Evolutionary conservation across 2,888 invertebrate species (phyloP).

Genomic region (Trissoscelio sp.): DNA sequence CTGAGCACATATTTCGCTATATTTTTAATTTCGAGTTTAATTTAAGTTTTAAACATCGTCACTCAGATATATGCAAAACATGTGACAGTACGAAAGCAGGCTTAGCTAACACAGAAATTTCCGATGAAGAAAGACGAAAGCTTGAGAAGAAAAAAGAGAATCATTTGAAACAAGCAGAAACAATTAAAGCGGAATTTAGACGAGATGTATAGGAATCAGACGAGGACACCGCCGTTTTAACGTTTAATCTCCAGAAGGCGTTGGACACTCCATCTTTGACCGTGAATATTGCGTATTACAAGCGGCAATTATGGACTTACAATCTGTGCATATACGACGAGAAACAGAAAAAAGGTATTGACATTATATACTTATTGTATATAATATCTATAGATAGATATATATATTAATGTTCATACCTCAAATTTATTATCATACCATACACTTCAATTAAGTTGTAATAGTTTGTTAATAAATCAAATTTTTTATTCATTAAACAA

Average conservation of each 20-base stretch:
- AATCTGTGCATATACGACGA: constrained; percentile 25
- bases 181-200: too few species aligned
- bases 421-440: too few species aligned
- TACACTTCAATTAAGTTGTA: too few species aligned
- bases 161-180: too few species aligned
- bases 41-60: constrained; percentile 41
- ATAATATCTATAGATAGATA: too few species aligned
- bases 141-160: not conserved
- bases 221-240: constrained; percentile 11
- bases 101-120: not conserved
- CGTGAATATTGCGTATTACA: constrained; percentile 17
- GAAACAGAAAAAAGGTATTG: constrained; percentile 11
- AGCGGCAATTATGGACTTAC: constrained; percentile 21
- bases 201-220: too few species aligned
- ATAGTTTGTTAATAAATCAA: too few species aligned
- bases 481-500: too few species aligned
- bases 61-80: constrained; percentile 36
- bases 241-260: constrained; percentile 36
- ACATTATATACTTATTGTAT: too few species aligned
- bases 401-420: too few species aligned
- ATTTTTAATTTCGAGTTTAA: constrained; percentile 58
- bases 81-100: constrained; percentile 8
- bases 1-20: constrained; percentile 31
- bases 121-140: not conserved
- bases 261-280: constrained; percentile 18